phyloP scores from a whole-genome alignment of 2,888 invertebrate species.

The Drosophila infuscata region DNA sequence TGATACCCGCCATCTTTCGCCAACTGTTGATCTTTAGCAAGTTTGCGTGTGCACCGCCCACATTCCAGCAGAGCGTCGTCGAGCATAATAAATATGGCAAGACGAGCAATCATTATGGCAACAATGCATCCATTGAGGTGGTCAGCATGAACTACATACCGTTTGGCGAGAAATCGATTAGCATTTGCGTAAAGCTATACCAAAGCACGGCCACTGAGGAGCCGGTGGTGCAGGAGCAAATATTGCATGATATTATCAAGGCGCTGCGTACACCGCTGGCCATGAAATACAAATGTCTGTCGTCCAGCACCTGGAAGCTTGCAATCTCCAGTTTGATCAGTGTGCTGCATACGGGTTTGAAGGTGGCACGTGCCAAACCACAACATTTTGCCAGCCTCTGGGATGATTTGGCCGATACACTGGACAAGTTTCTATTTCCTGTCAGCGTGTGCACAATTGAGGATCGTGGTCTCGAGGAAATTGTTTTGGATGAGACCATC shows the following conservation, averaged over 20 bases:
- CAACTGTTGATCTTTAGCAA: conserved; percentile 89
- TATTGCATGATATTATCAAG: conserved; percentile 89
- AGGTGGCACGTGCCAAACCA: conserved; percentile 92
- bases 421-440: conserved; percentile 97
- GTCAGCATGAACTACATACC: conserved; percentile 93
- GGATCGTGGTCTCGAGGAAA: conserved; percentile 87
- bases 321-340: conserved; percentile 91
- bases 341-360: conserved; percentile 93
- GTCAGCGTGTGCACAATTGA: conserved; percentile 87
- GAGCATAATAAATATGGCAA: conserved; percentile 86
- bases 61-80: conserved; percentile 78
- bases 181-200: conserved; percentile 91
- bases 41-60: conserved; percentile 89
- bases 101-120: conserved; percentile 81
- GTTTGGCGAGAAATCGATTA: conserved; percentile 92
- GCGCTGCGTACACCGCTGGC: conserved; percentile 90
- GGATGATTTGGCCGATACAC: conserved; percentile 93
- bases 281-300: conserved; percentile 92
- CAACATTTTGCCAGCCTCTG: conserved; percentile 92
- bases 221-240: conserved; percentile 90
- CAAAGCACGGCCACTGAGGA: conserved; percentile 90
- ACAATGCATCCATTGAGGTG: conserved; percentile 88
- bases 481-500: conserved; percentile 90
- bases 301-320: conserved; percentile 93
- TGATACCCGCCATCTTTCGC: conserved; percentile 89